Base-by-base conservation (phyloP, 2,113 vertebrate species). In the Tragelaphus scriptus region DNA sequence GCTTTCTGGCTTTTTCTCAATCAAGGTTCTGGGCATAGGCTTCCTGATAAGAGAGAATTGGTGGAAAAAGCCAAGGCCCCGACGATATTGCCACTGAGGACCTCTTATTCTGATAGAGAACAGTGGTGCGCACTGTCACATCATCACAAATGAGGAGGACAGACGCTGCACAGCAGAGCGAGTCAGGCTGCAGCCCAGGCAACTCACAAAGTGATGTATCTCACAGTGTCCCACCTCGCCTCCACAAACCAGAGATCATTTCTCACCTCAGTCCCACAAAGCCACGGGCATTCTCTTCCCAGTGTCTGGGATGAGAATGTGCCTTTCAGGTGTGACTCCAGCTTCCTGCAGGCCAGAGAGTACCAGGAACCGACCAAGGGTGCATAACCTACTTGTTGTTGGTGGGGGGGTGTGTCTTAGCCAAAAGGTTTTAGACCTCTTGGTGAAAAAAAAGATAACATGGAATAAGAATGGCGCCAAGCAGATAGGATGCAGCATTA, bases 81-180 rank as follows among this genome's bases (percentile, higher is more conserved):
- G 30, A 61, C 36, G 44, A 0, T 23, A 75, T 81, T 49, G 56
- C 58, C 58, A 28, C 17, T 1, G 21, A 81, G 53, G 75, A 32
- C 16, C 25, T 90, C 75, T 90, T 85, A 36, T 49, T 95, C 30
- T 68, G 82, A 94, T 94, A 95, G 49, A 77, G 56, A 59, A 82
- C 49, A 56, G 15, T 7, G 23, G 55, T n/a, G 65, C 17, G 40
- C n/a, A 23, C 3, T 28, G 65, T 90, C 88, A 30, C 3, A 3
- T 23, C 21, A 1, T 58, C 93, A 87, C 59, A 36, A 53, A 79
- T 4, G 9, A 2, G 0, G 16, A 80, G 40, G 87, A 65, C 65
- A 47, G 59, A 44, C 25, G 55, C 36, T 6, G 2, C 0, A 32
- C 28, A 6, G 44, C 3, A 6, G 49, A 59, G 85, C 9, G 7